Conservation (phyloP, 1,140 invertebrate species). For the Cardiocondyla obscurior region DNA sequence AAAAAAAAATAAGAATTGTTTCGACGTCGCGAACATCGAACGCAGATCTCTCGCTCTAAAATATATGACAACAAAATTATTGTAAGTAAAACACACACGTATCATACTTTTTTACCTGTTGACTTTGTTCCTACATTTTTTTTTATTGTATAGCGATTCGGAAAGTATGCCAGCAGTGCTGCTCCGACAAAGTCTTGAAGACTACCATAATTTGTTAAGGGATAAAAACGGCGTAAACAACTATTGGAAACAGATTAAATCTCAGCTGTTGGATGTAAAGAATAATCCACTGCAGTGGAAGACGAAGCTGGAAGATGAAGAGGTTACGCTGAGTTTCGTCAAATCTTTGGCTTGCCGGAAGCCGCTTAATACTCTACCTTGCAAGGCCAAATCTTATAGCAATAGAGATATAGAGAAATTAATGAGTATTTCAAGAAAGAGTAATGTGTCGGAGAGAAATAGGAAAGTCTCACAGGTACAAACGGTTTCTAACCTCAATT, state of each 20-base stretch:
- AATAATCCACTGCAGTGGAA: slow-evolving; percentile 75
- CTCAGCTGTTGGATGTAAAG: slow-evolving; percentile 55
- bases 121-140: background rate
- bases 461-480: slow-evolving; percentile 58
- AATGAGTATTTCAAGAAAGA: slow-evolving; percentile 67
- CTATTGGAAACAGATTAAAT: slow-evolving; percentile 76
- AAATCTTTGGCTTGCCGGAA: slow-evolving; percentile 74
- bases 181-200: slow-evolving; percentile 67
- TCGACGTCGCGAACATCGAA: slow-evolving; percentile 69
- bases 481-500: background rate
- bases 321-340: slow-evolving; percentile 68
- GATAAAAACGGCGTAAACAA: slow-evolving; percentile 70
- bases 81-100: slow-evolving; percentile 64
- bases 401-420: slow-evolving; percentile 76
- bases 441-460: slow-evolving; percentile 39
- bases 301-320: slow-evolving; percentile 63
- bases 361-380: slow-evolving; percentile 58
- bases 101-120: background rate
- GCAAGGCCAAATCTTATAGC: slow-evolving; percentile 62
- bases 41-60: slow-evolving; percentile 73
- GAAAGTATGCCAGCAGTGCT: slow-evolving; percentile 67
- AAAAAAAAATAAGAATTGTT: slow-evolving; percentile 61
- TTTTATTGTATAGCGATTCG: slow-evolving; percentile 67
- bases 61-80: slow-evolving; percentile 69
- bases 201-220: slow-evolving; percentile 68